phyloP scores from a whole-genome alignment of 1,140 invertebrate species.

The Babylonia areolata region DNA sequence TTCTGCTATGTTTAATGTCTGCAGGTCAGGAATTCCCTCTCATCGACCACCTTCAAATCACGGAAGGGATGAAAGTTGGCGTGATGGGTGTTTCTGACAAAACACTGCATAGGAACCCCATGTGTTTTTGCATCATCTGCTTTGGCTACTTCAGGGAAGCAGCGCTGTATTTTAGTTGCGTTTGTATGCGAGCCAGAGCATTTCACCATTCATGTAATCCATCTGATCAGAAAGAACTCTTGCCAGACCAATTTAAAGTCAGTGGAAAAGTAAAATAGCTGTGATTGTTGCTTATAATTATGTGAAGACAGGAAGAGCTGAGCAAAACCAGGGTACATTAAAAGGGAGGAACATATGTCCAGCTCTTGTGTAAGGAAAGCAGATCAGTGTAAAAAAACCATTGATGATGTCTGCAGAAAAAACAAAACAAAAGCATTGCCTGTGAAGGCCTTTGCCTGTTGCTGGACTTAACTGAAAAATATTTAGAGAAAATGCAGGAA shows the following conservation, averaged over 20 bases:
- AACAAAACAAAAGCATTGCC: too few species aligned
- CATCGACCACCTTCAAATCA: conserved; percentile 19
- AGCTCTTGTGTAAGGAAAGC: too few species aligned
- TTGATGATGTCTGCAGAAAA: too few species aligned
- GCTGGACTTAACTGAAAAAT: too few species aligned
- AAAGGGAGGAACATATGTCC: too few species aligned
- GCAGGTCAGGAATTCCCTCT: conserved; percentile 46
- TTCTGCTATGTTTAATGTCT: neutral
- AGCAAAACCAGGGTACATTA: too few species aligned
- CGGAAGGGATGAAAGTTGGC: conserved; percentile 46
- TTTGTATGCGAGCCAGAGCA: neutral
- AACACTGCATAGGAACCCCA: neutral
- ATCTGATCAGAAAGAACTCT: neutral
- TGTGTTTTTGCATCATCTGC: neutral
- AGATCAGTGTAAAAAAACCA: too few species aligned
- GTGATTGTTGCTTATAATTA: too few species aligned
- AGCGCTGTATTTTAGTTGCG: neutral
- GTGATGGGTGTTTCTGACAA: conserved; percentile 48
- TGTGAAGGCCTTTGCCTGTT: too few species aligned
- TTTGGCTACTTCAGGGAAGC: neutral
- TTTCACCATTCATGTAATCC: neutral
- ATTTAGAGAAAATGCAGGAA: neutral
- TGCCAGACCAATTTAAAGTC: neutral
- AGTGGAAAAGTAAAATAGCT: too few species aligned
- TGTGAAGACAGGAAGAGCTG: too few species aligned